Base-by-base conservation (phyloP, 2,888 invertebrate genomes). In the Nemurella pictetii region DNA sequence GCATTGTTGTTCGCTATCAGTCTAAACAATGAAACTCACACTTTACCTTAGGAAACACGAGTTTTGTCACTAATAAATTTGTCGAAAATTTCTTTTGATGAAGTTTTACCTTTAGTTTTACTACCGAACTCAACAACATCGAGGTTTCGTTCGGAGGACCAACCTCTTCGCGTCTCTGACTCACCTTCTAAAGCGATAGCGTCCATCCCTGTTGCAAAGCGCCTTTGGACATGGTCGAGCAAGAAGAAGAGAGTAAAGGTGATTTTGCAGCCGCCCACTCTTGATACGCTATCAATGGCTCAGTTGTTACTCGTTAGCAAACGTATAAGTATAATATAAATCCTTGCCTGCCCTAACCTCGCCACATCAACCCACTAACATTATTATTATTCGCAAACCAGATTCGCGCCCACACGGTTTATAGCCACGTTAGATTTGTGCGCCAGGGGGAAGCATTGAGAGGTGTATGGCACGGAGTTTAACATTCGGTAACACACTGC, bases 41-140 rank as follows among this genome's bases (percentile, higher is more conserved):
- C 75, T 25, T 75, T 75, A 20, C 26, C 28, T 9, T 26, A n/a
- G 9, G 28, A 28, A 75, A 75, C 75, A 75, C 28, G 75, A 28
- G 26, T 75, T 26, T 75, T 75, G 75, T 26, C 75, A 75, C 75
- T 75, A 75, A 75, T 75, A 75, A 75, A 75, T 75, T 75, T 75
- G 75, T 75, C 75, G 28, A 75, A 75, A 75, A 55, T 55, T 35
- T 55, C 55, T 55, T 55, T 55, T 55, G 5, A 55, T 20, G 20
- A 3, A 20, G 55, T 55, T 55, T 55, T 55, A 55, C 55, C 55
- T 55, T 12, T 55, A 12, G 55, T 55, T 55, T 55, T 55, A 55
- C 55, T 55, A 55, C 55, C 55, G 2, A 55, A 55, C 55, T 55
- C 55, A 55, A 55, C 55, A 55, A 55, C 55, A 55, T 55, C 55